These are phyloP conservation scores for Steinernema carpocapsae DNA, from an alignment of 2,888 invertebrate genomes.

Conservation along the genomic window DNA sequence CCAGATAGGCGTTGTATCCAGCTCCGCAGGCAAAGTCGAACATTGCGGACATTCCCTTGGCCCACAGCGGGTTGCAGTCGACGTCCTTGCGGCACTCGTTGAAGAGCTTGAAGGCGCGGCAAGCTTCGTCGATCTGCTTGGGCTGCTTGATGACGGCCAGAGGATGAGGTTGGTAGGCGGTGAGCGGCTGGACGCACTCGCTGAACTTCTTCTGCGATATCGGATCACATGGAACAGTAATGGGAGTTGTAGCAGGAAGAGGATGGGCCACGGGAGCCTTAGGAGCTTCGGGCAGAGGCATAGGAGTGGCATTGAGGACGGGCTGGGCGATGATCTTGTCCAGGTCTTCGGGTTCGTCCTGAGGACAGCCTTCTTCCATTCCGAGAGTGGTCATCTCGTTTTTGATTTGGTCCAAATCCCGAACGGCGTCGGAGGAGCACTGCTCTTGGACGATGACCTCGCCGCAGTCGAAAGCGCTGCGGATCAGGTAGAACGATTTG, in stretches of 20 bases:
- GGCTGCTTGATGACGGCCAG: constrained; percentile 65
- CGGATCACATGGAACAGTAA: constrained; percentile 47
- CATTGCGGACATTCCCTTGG: constrained; percentile 67
- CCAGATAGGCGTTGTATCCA: constrained; percentile 54
- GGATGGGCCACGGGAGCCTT: constrained; percentile 47
- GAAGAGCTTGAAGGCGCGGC: constrained; percentile 59
- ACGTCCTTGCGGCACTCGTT: constrained; percentile 49
- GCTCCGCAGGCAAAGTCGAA: constrained; percentile 65
- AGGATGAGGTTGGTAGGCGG: constrained; percentile 65
- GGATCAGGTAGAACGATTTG: constrained; percentile 64
- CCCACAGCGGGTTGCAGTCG: constrained; percentile 64
- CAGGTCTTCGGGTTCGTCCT: constrained; percentile 54
- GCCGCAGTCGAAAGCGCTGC: constrained; percentile 62
- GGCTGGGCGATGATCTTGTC: constrained; percentile 62
- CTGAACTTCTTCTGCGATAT: constrained; percentile 58
- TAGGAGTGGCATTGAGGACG: constrained; percentile 43
- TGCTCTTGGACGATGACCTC: constrained; percentile 51
- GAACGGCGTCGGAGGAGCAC: constrained; percentile 42
- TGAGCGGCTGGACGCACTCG: constrained; percentile 63
- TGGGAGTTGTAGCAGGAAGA: constrained; percentile 44
- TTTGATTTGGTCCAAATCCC: constrained; percentile 10
- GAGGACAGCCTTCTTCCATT: constrained; percentile 64
- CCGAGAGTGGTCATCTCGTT: constrained; percentile 58
- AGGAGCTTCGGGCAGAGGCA: constrained; percentile 40
- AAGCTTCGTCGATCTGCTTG: constrained; percentile 63